These are phyloP conservation scores for Nipponacmea schrenckii DNA, from an alignment of 2,888 invertebrate genomes.

Conservation along the genomic window DNA sequence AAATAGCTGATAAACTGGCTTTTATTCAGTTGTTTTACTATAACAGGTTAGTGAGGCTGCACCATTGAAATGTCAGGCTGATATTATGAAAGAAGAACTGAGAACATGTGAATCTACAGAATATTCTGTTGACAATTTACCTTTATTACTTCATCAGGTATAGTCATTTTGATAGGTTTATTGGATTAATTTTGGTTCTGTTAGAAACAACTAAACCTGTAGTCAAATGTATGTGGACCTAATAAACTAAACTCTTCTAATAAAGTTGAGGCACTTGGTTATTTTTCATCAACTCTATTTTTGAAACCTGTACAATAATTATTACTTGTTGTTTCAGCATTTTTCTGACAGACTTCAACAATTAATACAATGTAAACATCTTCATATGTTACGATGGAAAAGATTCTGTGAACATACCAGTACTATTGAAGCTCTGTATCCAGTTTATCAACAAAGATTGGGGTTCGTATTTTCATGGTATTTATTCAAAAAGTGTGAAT, in stretches of 20 bases:
- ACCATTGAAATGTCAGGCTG: conserved; percentile 60
- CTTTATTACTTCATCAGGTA: conserved; percentile 64
- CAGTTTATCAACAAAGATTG: conserved; percentile 60
- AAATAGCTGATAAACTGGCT: no score
- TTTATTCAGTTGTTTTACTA: not conserved
- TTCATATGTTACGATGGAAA: conserved; percentile 66
- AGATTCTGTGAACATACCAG: conserved; percentile 65
- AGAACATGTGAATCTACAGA: conserved; percentile 51
- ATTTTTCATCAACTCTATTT: conserved; percentile 6
- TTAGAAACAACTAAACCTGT: no score
- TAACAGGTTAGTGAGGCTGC: conserved; percentile 63
- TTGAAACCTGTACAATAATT: no score
- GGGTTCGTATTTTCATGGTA: conserved; percentile 47
- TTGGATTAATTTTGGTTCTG: no score
- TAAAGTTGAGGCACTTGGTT: not conserved
- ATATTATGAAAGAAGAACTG: conserved; percentile 63
- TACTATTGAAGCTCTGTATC: conserved; percentile 61
- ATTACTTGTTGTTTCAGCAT: conserved; percentile 47
- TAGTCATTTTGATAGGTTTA: not conserved
- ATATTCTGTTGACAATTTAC: conserved; percentile 60
- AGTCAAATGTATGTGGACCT: not conserved
- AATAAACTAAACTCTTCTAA: not conserved
- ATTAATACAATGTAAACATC: conserved; percentile 63
- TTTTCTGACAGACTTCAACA: conserved; percentile 63
- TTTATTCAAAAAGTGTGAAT: not conserved